A percentile compares a stretch with the other conserved stretches of the same genome.
Evolutionary conservation across 64 coral and sea anemone genomes (phyloP).

Genomic region (Trachythela sp.): DNA sequence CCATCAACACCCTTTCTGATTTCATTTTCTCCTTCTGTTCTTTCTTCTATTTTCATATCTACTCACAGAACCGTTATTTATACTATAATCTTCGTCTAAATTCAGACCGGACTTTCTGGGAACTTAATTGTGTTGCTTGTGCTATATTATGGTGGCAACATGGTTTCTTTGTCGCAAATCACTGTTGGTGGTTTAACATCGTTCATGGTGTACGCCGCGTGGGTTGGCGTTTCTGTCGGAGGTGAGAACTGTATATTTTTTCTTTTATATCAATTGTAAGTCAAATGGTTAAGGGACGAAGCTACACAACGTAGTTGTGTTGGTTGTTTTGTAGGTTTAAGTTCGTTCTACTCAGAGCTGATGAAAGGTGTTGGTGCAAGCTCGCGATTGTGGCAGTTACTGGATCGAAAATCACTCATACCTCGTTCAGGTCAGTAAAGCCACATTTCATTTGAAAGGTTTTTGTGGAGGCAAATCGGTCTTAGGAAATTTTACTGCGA

Average conservation of each 20-base stretch:
- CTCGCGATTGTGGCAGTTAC: slow-evolving; percentile 74
- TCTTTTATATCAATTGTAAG: too few species aligned
- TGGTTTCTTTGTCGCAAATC: background rate
- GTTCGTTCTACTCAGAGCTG: slow-evolving; percentile 93
- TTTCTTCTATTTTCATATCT: background rate
- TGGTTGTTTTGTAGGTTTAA: slow-evolving; percentile 52
- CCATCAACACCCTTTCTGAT: too few species aligned
- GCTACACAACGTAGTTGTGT: too few species aligned
- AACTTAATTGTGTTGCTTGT: background rate
- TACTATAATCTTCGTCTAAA: background rate
- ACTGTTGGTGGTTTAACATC: background rate
- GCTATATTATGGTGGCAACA: background rate
- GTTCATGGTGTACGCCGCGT: background rate
- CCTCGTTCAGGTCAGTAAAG: slow-evolving; percentile 91
- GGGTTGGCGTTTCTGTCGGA: slow-evolving; percentile 78
- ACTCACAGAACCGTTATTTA: background rate
- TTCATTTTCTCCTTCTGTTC: too few species aligned
- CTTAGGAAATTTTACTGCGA: too few species aligned
- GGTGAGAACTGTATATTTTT: too few species aligned
- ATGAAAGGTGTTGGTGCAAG: slow-evolving; percentile 97
- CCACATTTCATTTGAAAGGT: too few species aligned
- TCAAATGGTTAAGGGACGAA: too few species aligned
- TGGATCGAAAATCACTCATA: slow-evolving; percentile 72
- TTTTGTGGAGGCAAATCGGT: too few species aligned
- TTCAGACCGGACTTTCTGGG: background rate